These are phyloP conservation scores for Dynastes tityus DNA, from an alignment of 2,888 invertebrate genomes.

Conservation along the genomic window DNA sequence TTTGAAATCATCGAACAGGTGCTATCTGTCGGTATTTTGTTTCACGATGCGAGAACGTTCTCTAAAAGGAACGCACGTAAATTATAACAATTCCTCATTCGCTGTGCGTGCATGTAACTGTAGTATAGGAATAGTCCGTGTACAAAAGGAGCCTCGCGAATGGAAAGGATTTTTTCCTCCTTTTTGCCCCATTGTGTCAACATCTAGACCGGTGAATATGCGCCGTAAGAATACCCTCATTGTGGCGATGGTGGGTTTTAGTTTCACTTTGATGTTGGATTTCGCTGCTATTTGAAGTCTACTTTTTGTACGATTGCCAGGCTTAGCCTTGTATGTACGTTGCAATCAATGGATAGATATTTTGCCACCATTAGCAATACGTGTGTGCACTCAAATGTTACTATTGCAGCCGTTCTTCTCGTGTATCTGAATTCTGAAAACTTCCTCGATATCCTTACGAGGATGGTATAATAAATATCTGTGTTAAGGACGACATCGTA, in stretches of 20 bases:
- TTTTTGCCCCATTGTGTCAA: conserved; percentile 5
- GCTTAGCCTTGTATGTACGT: too few species aligned
- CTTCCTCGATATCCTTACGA: too few species aligned
- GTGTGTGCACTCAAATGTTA: too few species aligned
- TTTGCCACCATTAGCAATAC: too few species aligned
- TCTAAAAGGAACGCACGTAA: conserved; percentile 2
- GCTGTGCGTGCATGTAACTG: neutral
- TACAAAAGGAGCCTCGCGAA: conserved; percentile 1
- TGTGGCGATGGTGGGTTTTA: neutral
- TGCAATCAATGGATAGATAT: too few species aligned
- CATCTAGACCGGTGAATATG: conserved; percentile 5
- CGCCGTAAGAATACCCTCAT: neutral
- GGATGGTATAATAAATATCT: too few species aligned
- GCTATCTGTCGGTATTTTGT: conserved; percentile 13
- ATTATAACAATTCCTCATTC: neutral
- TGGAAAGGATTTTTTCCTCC: neutral
- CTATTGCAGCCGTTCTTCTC: too few species aligned
- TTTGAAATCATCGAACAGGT: neutral
- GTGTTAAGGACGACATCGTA: too few species aligned
- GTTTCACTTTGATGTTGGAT: conserved; percentile 28
- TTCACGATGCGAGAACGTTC: neutral
- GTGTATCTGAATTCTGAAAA: too few species aligned
- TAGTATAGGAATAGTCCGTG: neutral
- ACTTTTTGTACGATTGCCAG: too few species aligned
- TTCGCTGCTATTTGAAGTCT: neutral